phyloP scores from a whole-genome alignment of 2,888 invertebrate genomes.

The Cryptus armator region DNA sequence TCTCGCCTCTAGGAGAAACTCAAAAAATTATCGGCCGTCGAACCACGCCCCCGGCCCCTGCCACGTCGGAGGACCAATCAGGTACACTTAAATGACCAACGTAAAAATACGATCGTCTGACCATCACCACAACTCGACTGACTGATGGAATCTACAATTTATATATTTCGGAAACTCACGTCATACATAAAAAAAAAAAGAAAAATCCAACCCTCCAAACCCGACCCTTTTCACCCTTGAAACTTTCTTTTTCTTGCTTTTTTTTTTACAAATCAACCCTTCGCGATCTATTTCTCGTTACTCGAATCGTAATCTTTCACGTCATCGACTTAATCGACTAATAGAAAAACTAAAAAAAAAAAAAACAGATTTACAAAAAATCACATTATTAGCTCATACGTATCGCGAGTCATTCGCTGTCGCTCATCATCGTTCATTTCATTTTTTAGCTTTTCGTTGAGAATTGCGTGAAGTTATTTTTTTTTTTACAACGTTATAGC shows the following conservation, averaged over 20 bases:
- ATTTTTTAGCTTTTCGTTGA: conserved; percentile 1
- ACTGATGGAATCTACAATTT: conserved; percentile 61
- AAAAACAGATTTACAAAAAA: neutral
- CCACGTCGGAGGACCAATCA: conserved; percentile 79
- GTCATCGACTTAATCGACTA: neutral
- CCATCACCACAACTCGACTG: conserved; percentile 64
- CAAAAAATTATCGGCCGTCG: conserved; percentile 77
- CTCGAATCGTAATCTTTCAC: conserved; percentile 34
- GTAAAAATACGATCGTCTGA: conserved; percentile 63
- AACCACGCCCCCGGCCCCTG: conserved; percentile 77
- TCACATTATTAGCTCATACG: neutral
- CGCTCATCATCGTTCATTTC: conserved; percentile 42
- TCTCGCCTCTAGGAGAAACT: conserved; percentile 77
- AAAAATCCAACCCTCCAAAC: conserved; percentile 35
- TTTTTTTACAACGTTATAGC: neutral
- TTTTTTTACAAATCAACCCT: conserved; percentile 11
- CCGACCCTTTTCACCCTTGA: conserved; percentile 4
- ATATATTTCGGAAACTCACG: conserved; percentile 64
- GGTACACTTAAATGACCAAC: conserved; percentile 78
- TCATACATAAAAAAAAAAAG: conserved; percentile 45
- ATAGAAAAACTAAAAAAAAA: neutral
- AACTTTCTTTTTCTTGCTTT: neutral
- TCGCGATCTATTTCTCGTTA: neutral
- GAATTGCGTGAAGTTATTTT: conserved; percentile 7
- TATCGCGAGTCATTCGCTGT: conserved; percentile 17